Evolutionary conservation across 2,888 invertebrate species (phyloP), one percentile per base, ranked within the genome.

Genomic region (Erpobdella octoculata): DNA sequence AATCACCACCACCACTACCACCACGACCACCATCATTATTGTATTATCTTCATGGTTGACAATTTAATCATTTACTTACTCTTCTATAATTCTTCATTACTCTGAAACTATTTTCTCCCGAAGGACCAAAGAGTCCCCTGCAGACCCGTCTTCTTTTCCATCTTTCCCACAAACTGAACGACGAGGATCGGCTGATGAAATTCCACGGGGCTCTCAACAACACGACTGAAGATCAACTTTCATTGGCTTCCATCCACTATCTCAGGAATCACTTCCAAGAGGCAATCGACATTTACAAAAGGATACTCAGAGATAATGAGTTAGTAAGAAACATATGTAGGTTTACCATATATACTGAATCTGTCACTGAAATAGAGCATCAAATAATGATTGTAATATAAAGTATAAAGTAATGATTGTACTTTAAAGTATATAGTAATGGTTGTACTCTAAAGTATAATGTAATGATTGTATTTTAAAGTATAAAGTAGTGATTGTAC

Each of bases 251-350:
- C 0, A 91, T 98, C 76, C 96, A 98, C 82, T 98, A 94, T 81
- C 86, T 97, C 71, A 87, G 96, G 71, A 91, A 92, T 6, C 97
- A 98, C 83, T 98, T 96, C 82, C 95, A 96, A 82, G 97, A 98
- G 83, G 96, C 98, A 62, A 95, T 97, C 74, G 96, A 97, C 82
- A 93, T 97, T 75, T 98, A 98, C 82, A 98, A 97, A 83, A 88
- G 92, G 73, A 87, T 97, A 70, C 86, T 97, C 18, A 84, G 93
- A 31, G 92, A 93, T 78, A 91, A 95, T 85, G 90, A 93, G 93
- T 92, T 83, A 76, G 70, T 59, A 25, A 21, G 25, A n/a, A 8
- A 31, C 6, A 33, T 28, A n/a, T 5, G 25, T 5, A 53, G 8
- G 53, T 25, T 53, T 21, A 53, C 9, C 9, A 62, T 33, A 28